Conservation (phyloP, 2,113 vertebrate species). For the Calidris pugnax region DNA sequence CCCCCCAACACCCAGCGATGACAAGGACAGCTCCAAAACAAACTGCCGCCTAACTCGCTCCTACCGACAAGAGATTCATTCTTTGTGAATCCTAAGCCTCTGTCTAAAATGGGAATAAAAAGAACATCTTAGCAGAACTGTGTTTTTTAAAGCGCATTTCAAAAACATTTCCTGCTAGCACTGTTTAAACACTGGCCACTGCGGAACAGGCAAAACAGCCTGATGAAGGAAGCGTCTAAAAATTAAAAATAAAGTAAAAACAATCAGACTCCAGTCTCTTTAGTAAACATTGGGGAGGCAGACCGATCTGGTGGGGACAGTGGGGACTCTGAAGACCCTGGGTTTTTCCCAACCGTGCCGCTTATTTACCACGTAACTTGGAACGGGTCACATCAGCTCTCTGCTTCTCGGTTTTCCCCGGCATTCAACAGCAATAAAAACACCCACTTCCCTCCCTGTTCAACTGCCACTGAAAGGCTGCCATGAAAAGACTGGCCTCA, state of each 20-base stretch:
- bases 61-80: slow-evolving; percentile 37
- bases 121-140: slow-evolving; percentile 24
- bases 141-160: slow-evolving; percentile 41
- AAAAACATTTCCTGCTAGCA: slow-evolving; percentile 43
- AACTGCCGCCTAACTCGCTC: not conserved
- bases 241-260: slow-evolving; percentile 41
- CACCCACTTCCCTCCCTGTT: not conserved
- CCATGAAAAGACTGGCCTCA: not conserved
- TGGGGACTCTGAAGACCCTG: not conserved
- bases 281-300: slow-evolving; percentile 19
- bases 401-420: not conserved
- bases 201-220: slow-evolving; percentile 22
- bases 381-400: not conserved
- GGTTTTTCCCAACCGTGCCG: not conserved
- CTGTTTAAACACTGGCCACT: slow-evolving; percentile 55
- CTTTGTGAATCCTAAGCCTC: slow-evolving; percentile 15
- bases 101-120: slow-evolving; percentile 47
- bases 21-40: slow-evolving; percentile 22
- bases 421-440: not conserved
- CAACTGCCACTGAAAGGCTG: not conserved
- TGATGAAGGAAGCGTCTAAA: not conserved
- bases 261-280: slow-evolving; percentile 48
- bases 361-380: slow-evolving; percentile 18
- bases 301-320: not conserved
- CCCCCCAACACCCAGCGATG: not conserved